Conservation (phyloP, 30 jellyfish, hydroid and myxozoan genomes). For the Hydra vulgaris region DNA sequence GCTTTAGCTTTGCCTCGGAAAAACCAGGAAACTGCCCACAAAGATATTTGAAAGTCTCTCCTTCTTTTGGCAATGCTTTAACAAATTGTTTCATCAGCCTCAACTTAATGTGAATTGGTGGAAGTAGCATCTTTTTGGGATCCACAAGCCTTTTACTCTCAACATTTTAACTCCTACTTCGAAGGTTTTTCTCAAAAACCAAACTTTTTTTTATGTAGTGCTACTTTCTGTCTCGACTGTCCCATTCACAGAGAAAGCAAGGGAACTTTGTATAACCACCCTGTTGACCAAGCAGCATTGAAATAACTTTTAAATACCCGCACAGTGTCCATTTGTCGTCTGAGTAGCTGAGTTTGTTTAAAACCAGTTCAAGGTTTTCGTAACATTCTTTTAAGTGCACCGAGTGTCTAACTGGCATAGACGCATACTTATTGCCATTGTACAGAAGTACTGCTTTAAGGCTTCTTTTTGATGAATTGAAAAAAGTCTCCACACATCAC, state of each 20-base stretch:
- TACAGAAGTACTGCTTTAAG: neutral
- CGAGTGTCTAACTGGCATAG: neutral
- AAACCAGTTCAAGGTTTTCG: neutral
- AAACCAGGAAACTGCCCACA: neutral
- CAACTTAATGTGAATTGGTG: neutral
- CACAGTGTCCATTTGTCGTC: neutral
- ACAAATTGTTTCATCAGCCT: neutral
- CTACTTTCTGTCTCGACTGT: neutral
- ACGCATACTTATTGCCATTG: neutral
- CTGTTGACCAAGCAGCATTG: neutral
- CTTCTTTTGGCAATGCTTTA: neutral
- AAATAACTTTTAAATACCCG: neutral
- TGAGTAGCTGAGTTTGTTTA: neutral
- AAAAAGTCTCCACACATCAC: neutral
- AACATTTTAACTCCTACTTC: neutral
- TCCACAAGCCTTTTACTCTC: neutral
- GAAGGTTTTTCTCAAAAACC: neutral
- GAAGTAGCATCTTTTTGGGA: neutral
- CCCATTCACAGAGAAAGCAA: neutral
- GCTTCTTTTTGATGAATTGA: neutral
- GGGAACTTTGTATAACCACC: neutral
- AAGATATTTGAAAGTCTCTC: neutral
- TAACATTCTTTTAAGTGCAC: neutral
- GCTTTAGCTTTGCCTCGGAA: neutral
- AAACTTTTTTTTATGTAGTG: neutral